Conservation (phyloP, 2,888 invertebrate genomes). For the Orthosia incerta region DNA sequence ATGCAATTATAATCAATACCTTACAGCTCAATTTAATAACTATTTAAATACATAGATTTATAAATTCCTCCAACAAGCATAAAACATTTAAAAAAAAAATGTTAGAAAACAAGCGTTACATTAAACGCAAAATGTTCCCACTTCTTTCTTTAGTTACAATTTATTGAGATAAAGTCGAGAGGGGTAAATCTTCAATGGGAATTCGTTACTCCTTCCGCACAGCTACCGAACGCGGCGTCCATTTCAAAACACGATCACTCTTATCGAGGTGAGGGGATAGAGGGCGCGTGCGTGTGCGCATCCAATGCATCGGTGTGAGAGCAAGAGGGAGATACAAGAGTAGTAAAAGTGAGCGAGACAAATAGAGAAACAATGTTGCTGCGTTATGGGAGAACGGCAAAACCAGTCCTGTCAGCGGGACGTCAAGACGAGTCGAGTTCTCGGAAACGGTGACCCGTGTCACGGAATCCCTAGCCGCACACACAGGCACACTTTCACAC, state of each 20-base stretch:
- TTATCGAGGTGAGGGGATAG: constrained; percentile 87
- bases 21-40: constrained; percentile 53
- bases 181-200: constrained; percentile 81
- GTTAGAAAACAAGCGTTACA: constrained; percentile 5
- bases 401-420: constrained; percentile 91
- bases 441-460: constrained; percentile 91
- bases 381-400: constrained; percentile 85
- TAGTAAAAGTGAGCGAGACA: constrained; percentile 76
- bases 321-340: constrained; percentile 69
- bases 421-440: constrained; percentile 90
- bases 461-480: constrained; percentile 90
- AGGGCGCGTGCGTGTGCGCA: constrained; percentile 88
- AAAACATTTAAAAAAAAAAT: constrained; percentile 12
- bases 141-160: constrained; percentile 33
- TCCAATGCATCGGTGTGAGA: constrained; percentile 81
- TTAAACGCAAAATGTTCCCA: constrained; percentile 9
- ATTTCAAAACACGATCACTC: constrained; percentile 87
- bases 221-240: constrained; percentile 87
- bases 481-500: constrained; percentile 73
- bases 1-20: constrained; percentile 57
- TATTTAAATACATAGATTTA: constrained; percentile 27
- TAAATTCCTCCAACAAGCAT: constrained; percentile 18
- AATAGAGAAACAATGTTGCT: constrained; percentile 83
- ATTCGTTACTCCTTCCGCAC: constrained; percentile 82
- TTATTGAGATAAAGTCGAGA: constrained; percentile 53